Percentiles rank a stretch among this genome's conserved stretches.
Evolutionary conservation across 2,888 invertebrate genomes (phyloP).

Genomic region (Sinotaia quadrata): DNA sequence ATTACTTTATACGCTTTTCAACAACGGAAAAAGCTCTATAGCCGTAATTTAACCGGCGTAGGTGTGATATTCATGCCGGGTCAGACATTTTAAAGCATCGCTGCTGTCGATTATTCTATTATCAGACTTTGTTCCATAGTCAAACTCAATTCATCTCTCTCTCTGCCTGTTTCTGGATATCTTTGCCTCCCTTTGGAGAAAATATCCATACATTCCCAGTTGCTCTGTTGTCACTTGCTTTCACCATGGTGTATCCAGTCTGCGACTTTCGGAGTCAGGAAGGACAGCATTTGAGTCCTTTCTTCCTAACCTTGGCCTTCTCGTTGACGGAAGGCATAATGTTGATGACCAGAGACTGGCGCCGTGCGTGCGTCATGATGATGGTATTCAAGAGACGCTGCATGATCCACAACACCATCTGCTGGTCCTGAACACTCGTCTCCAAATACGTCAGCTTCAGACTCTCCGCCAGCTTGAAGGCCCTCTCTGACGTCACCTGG

Average conservation of each 20-base stretch:
- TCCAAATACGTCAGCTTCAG: slow-evolving; percentile 22
- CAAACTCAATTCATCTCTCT: too few relatives aligned
- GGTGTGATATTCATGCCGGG: too few relatives aligned
- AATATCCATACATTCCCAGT: too few relatives aligned
- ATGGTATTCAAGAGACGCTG: slow-evolving; percentile 11
- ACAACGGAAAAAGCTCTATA: too few relatives aligned
- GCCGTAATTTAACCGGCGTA: too few relatives aligned
- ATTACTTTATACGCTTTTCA: too few relatives aligned
- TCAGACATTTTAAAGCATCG: too few relatives aligned
- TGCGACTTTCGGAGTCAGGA: neutral
- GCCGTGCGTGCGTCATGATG: slow-evolving; percentile 1
- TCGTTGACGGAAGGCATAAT: slow-evolving; percentile 9
- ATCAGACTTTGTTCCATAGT: too few relatives aligned
- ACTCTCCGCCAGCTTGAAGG: slow-evolving; percentile 25
- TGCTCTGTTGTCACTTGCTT: neutral
- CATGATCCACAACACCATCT: slow-evolving; percentile 26
- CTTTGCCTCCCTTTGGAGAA: too few relatives aligned
- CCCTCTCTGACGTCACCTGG: slow-evolving; percentile 14
- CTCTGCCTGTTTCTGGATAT: too few relatives aligned
- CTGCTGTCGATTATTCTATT: too few relatives aligned
- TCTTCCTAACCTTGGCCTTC: neutral
- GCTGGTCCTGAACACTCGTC: slow-evolving; percentile 20
- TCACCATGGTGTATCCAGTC: neutral
- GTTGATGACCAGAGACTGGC: slow-evolving; percentile 17
- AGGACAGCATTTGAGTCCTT: neutral